Percentiles rank a stretch among this genome's conserved stretches.
These are phyloP conservation scores for Brachionus manjavacas DNA, from an alignment of 1,140 invertebrate species.

Conservation along the genomic window DNA sequence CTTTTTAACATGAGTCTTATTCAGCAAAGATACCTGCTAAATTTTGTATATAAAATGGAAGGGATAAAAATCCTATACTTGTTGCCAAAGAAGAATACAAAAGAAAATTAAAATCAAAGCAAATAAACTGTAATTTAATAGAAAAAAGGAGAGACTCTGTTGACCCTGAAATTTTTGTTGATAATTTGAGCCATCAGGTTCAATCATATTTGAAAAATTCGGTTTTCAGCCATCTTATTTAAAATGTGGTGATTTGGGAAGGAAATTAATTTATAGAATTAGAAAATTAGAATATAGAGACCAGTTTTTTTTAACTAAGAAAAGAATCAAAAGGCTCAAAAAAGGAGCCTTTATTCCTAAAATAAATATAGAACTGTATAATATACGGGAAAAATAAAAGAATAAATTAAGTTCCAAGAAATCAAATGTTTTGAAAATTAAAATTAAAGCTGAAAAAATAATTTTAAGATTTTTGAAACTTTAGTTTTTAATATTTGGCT, in stretches of 20 bases:
- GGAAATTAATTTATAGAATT: neutral
- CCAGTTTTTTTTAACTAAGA: neutral
- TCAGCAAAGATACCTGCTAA: slow-evolving; percentile 2
- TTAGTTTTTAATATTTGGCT: too few species aligned
- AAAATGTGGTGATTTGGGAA: neutral
- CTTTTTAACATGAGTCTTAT: neutral
- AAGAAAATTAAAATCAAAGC: neutral
- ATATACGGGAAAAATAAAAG: neutral
- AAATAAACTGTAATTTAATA: neutral
- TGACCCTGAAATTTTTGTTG: neutral
- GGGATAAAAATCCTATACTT: neutral
- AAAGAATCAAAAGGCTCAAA: neutral
- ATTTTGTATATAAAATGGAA: neutral
- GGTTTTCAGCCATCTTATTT: neutral
- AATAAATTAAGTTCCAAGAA: too few species aligned
- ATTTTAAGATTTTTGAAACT: too few species aligned
- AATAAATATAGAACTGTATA: slow-evolving; percentile 27
- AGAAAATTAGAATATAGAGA: slow-evolving; percentile 6
- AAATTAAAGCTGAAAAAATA: too few species aligned
- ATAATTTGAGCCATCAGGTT: neutral
- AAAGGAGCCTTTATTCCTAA: neutral
- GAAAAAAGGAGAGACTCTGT: neutral
- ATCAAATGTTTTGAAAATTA: too few species aligned
- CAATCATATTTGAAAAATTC: neutral
- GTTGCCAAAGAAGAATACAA: neutral